Percentiles rank a stretch among this genome's conserved stretches.
Conservation (phyloP, 1,140 invertebrate genomes). For the Bradynema listronoti region DNA sequence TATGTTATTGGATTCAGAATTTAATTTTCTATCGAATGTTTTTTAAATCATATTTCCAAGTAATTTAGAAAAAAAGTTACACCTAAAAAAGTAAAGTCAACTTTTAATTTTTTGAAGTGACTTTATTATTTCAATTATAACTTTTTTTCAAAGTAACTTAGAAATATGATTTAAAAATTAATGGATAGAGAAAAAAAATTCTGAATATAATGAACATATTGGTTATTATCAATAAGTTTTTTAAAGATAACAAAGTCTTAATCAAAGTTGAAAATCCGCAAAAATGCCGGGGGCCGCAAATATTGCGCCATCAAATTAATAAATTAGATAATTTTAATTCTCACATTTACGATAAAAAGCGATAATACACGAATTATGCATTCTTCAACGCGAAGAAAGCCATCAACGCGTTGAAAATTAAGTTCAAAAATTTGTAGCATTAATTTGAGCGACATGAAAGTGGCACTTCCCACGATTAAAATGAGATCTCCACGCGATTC, state of each 20-base stretch:
- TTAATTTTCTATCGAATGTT: no score
- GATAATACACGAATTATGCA: constrained; percentile 25
- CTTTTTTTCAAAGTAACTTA: no score
- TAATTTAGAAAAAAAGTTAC: no score
- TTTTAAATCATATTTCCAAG: no score
- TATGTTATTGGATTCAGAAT: no score
- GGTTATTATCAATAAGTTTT: neutral
- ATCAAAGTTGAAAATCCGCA: constrained; percentile 9
- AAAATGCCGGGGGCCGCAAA: constrained; percentile 9
- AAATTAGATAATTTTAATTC: neutral
- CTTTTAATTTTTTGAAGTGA: no score
- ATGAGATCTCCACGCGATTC: constrained; percentile 54
- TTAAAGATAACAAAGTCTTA: no score
- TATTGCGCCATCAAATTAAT: no score
- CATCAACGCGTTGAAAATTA: constrained; percentile 35
- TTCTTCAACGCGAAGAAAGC: constrained; percentile 18
- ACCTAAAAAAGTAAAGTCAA: no score
- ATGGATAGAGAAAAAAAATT: no score
- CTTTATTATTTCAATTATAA: no score
- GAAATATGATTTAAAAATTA: no score
- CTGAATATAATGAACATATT: neutral
- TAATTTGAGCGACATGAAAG: constrained; percentile 42
- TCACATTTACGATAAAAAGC: constrained; percentile 20
- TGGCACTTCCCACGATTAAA: constrained; percentile 50
- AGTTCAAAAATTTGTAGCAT: constrained; percentile 42